A percentile compares a stretch with the other conserved stretches of the same genome.
Conservation (phyloP, 2,797 vertebrate genomes). For the Tympanoctomys barrerae region DNA sequence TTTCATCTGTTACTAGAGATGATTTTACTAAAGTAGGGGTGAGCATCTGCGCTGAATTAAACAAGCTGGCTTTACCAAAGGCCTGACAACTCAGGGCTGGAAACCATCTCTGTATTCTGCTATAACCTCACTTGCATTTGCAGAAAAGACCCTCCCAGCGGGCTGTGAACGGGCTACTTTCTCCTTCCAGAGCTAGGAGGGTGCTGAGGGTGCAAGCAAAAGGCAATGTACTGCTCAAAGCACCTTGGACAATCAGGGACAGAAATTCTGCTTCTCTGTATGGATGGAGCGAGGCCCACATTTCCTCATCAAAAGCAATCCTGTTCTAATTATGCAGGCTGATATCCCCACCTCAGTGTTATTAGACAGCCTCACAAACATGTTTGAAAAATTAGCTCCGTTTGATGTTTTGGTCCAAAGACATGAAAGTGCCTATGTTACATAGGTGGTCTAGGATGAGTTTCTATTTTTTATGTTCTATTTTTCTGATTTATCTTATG, state of each 20-base stretch:
- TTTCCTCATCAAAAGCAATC: slow-evolving; percentile 60
- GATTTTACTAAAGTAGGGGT: slow-evolving; percentile 54
- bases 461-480: background rate
- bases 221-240: slow-evolving; percentile 29
- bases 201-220: slow-evolving; percentile 77
- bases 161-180: slow-evolving; percentile 55
- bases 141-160: slow-evolving; percentile 65
- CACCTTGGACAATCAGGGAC: slow-evolving; percentile 49
- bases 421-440: background rate
- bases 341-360: background rate
- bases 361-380: slow-evolving; percentile 13
- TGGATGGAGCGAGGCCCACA: slow-evolving; percentile 72
- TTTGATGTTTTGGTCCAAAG: slow-evolving; percentile 18
- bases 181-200: slow-evolving; percentile 62
- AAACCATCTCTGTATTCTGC: slow-evolving; percentile 71
- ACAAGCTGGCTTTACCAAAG: slow-evolving; percentile 63
- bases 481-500: background rate
- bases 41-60: slow-evolving; percentile 73
- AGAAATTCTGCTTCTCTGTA: slow-evolving; percentile 67
- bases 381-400: slow-evolving; percentile 49
- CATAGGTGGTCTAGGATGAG: background rate
- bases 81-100: background rate
- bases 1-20: slow-evolving; percentile 74
- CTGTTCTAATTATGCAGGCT: slow-evolving; percentile 66
- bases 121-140: slow-evolving; percentile 51